Evolutionary conservation across 2,797 vertebrate genomes (phyloP).

Genomic region (Bufotes viridis): DNA sequence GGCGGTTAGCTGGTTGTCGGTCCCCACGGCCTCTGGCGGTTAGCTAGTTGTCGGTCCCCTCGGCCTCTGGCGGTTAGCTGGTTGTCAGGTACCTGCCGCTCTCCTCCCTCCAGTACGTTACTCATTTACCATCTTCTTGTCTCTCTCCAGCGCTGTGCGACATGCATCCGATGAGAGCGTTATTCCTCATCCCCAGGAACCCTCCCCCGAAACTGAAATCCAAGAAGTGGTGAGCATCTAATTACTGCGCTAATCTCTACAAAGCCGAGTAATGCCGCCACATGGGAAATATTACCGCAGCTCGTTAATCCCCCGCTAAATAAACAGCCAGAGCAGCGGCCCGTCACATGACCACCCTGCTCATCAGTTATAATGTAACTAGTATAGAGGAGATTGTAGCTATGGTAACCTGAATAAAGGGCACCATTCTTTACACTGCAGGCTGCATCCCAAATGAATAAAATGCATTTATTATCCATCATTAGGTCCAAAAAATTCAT

Average conservation of each 20-base stretch:
- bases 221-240: slow-evolving; percentile 86
- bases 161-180: slow-evolving; percentile 95
- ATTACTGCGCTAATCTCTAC: not conserved
- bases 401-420: not conserved
- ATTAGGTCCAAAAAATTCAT: slow-evolving; percentile 93
- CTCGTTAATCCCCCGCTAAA: not conserved
- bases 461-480: not conserved
- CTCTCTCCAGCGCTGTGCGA: slow-evolving; percentile 83
- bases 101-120: not conserved
- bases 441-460: not conserved
- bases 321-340: not conserved
- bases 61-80: not conserved
- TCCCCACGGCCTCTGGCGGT: not conserved
- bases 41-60: not conserved
- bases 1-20: not conserved
- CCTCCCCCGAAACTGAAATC: slow-evolving; percentile 93
- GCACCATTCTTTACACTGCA: not conserved
- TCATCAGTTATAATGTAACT: too few species aligned
- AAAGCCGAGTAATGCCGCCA: not conserved
- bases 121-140: not conserved
- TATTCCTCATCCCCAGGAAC: slow-evolving; percentile 93
- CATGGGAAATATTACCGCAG: not conserved
- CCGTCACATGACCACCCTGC: not conserved
- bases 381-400: not conserved
- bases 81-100: too few species aligned